A percentile compares a stretch with the other conserved stretches of the same genome.
phyloP scores from a whole-genome alignment of 1,140 invertebrate genomes.

The Penaeus vannamei region DNA sequence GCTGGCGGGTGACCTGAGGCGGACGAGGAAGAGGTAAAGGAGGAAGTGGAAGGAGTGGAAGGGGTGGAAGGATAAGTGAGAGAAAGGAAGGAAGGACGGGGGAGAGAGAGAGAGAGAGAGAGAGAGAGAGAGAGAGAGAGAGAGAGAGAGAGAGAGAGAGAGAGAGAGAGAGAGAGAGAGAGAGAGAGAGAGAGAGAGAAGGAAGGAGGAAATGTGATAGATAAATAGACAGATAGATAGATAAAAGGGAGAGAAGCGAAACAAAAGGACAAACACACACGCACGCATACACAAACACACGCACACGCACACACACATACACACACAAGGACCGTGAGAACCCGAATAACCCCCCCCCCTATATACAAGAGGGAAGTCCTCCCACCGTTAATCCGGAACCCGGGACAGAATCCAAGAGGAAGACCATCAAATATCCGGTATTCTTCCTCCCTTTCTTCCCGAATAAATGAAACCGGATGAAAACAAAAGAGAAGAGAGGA shows the following conservation, averaged over 20 bases:
- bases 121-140: constrained; percentile 10
- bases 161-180: neutral
- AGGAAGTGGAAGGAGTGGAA: neutral
- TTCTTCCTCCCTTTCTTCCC: too few relatives aligned
- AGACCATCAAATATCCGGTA: too few relatives aligned
- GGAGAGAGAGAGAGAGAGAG: neutral
- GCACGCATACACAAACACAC: too few relatives aligned
- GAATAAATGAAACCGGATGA: neutral
- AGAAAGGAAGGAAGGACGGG: neutral
- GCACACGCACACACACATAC: too few relatives aligned
- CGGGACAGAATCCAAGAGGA: too few relatives aligned
- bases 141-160: neutral
- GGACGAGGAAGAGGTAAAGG: neutral
- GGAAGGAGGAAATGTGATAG: neutral
- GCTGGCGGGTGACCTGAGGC: too few relatives aligned
- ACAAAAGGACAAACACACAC: neutral
- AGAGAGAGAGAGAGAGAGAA: neutral
- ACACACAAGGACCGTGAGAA: too few relatives aligned
- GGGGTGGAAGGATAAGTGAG: neutral
- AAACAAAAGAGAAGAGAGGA: neutral
- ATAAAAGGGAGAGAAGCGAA: neutral
- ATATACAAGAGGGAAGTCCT: too few relatives aligned
- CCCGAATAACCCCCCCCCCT: too few relatives aligned
- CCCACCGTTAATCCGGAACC: too few relatives aligned
- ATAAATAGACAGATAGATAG: neutral